Base-by-base conservation (phyloP, 2,113 vertebrate genomes). In the Dasyornis broadbenti region DNA sequence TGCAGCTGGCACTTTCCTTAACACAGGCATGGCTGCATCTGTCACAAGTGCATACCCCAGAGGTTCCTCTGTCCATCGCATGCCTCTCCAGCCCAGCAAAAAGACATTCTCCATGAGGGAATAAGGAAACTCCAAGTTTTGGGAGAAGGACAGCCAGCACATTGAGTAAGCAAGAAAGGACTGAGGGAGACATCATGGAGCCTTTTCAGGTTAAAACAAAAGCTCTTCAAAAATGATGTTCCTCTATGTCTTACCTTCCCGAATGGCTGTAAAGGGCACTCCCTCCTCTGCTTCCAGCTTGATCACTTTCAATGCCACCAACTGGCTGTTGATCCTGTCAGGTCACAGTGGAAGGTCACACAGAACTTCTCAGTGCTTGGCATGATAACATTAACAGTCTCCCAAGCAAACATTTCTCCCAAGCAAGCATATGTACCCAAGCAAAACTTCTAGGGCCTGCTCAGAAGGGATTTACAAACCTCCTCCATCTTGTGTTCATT, bases 231-330 rank as follows among this genome's bases (percentile, higher is more conserved):
- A 54, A 69, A 66, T 40, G 16, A 77, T 40, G 10, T 65, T 69
- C 26, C 63, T 70, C 63, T 49, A 0, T 27, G 35, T 4, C 63
- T 97, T 97, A 99, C 99, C 98, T 98, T 99, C 99, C 95, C 98
- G 92, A 91, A 99, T 99, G 73, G 98, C 98, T 24, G 98, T 99
- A 96, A 99, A 99, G 2, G 98, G 98, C 47, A 99, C 94, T 3
- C 98, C 99, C 88, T 99, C 99, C 82, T 99, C 98, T 5, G 96
- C 96, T 84, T 99, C 98, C 98, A 99, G 98, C 8, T 96, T 98
- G 84, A 99, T 99, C 88, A 98, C 98, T 96, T 99, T 99, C 85
- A 99, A 95, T 19, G 98, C 98, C 79, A 99, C 98, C 63, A 99
- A 89, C 87, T 99, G 98, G 22, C 98, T 98, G 3, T 98, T 99